These are phyloP conservation scores for Macrophya annulata DNA, from an alignment of 2,888 invertebrate genomes.

Conservation along the genomic window DNA sequence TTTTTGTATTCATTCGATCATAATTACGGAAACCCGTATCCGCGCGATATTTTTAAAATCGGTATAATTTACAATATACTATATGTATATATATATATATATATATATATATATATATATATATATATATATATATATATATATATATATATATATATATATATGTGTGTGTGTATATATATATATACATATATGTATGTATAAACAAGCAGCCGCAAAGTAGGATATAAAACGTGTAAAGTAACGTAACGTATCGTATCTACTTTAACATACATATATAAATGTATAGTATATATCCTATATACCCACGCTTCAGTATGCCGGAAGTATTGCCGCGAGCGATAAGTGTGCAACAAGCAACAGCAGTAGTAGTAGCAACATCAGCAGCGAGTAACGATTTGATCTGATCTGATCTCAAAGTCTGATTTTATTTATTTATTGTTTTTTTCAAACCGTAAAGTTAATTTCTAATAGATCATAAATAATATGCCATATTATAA, in stretches of 20 bases:
- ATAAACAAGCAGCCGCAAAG: background rate
- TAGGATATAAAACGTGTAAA: background rate
- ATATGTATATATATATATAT: background rate
- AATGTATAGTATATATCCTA: background rate
- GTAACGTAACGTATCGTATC: background rate
- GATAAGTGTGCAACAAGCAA: too few species aligned
- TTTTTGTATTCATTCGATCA: background rate
- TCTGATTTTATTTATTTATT: too few species aligned
- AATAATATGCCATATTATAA: too few species aligned
- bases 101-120: background rate
- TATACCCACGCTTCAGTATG: background rate
- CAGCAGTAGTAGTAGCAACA: too few species aligned
- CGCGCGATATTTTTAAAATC: conserved; percentile 13
- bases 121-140: background rate
- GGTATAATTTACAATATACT: background rate
- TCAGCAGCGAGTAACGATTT: background rate
- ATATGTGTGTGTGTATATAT: background rate
- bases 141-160: background rate
- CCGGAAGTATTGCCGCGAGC: background rate
- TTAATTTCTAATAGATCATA: too few species aligned
- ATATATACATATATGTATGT: background rate
- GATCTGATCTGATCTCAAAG: background rate
- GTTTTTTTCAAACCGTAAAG: too few species aligned
- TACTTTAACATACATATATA: too few species aligned
- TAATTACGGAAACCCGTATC: background rate